phyloP scores from a whole-genome alignment of 2,113 vertebrate genomes.

The Cephalophus harveyi region DNA sequence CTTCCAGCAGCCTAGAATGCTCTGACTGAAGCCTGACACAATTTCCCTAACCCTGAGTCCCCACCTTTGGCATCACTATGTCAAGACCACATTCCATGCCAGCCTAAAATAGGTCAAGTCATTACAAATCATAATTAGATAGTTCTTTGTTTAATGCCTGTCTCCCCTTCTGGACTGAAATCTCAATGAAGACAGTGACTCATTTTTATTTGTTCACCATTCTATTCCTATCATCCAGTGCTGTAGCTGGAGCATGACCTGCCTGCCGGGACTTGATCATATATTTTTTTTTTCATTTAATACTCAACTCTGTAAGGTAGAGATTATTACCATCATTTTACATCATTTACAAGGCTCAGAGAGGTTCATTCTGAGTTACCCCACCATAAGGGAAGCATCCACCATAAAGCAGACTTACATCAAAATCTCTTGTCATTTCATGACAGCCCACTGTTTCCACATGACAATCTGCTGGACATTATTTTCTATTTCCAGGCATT shows the following conservation, averaged over 20 bases:
- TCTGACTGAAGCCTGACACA: background rate
- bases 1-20: background rate
- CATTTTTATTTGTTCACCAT: background rate
- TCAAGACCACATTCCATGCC: background rate
- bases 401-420: background rate
- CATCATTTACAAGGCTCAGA: background rate
- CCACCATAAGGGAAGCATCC: background rate
- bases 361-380: background rate
- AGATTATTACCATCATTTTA: background rate
- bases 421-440: background rate
- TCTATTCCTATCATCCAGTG: background rate
- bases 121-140: background rate
- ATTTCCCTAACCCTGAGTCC: background rate
- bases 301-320: background rate
- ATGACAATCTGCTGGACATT: background rate
- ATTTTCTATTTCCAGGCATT: constrained; percentile 28
- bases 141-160: background rate
- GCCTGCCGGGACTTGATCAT: background rate
- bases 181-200: constrained; percentile 8
- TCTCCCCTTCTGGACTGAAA: background rate
- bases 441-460: background rate
- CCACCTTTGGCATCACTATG: background rate
- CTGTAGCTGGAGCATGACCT: background rate
- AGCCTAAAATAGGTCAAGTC: background rate
- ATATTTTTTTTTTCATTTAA: background rate